Conservation (phyloP, 2,113 vertebrate genomes). For the Ailuropoda melanoleuca region DNA sequence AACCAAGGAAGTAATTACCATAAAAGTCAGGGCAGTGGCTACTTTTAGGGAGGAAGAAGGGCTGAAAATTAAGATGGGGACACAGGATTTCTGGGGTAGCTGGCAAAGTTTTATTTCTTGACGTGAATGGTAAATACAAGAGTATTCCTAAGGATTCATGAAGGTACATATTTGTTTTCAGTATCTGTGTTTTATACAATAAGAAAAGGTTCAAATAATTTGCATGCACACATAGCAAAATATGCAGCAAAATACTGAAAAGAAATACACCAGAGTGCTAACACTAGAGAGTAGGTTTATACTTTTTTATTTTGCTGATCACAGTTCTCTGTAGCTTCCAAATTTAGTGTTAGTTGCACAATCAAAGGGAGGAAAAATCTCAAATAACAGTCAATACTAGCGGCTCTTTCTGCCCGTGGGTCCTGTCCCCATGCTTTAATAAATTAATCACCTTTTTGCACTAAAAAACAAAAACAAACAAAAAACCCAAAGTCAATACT, state of each 20-base stretch:
- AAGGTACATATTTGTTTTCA: not conserved
- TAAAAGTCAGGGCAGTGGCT: not conserved
- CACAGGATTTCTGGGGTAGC: not conserved
- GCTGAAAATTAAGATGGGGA: not conserved
- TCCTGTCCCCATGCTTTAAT: too few species aligned
- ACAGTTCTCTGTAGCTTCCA: not conserved
- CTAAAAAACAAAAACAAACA: not conserved
- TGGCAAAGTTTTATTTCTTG: not conserved
- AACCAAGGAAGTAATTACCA: not conserved
- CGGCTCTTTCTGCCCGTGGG: too few species aligned
- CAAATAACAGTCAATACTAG: not conserved
- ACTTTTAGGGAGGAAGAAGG: not conserved
- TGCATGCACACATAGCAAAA: not conserved
- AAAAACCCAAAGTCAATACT: not conserved
- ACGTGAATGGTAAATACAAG: not conserved
- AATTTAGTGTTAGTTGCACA: not conserved
- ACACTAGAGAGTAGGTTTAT: not conserved
- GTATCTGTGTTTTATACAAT: not conserved
- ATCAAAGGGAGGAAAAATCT: not conserved
- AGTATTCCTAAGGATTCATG: not conserved
- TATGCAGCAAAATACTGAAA: not conserved
- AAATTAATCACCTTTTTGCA: not conserved
- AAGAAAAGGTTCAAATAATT: not conserved
- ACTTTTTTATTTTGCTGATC: conserved; percentile 9
- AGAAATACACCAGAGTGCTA: not conserved